Conservation (phyloP, 2,888 invertebrate species). For the Agriopis marginaria region DNA sequence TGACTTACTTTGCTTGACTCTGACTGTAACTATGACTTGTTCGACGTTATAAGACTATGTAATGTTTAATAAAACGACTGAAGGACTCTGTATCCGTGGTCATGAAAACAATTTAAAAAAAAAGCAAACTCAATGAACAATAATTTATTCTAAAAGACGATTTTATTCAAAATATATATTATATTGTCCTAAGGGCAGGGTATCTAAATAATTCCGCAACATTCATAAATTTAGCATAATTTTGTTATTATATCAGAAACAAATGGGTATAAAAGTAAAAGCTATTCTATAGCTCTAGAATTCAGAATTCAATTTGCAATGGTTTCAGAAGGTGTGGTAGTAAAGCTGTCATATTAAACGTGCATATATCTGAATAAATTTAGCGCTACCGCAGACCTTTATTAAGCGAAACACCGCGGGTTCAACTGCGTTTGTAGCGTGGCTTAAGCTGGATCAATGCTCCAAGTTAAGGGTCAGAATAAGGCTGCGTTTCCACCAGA, state of each 20-base stretch:
- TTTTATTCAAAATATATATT: too few species aligned
- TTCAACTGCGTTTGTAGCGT: too few species aligned
- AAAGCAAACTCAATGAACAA: background rate
- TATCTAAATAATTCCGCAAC: conserved; percentile 28
- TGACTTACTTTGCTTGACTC: too few species aligned
- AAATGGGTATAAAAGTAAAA: conserved; percentile 7
- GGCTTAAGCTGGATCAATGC: too few species aligned
- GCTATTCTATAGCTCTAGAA: background rate
- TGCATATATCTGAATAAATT: conserved; percentile 70
- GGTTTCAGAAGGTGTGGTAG: conserved; percentile 18
- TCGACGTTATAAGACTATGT: too few species aligned
- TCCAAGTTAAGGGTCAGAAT: too few species aligned
- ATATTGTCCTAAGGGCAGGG: conserved; percentile 17
- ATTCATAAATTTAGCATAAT: conserved; percentile 41
- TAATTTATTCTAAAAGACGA: background rate
- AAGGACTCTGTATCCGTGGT: too few species aligned
- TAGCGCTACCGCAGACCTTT: conserved; percentile 40
- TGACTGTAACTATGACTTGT: too few species aligned
- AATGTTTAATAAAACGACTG: too few species aligned
- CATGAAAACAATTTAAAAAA: background rate
- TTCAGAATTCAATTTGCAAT: conserved; percentile 16
- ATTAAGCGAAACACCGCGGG: too few species aligned
- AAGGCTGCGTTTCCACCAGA: too few species aligned
- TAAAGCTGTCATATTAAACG: conserved; percentile 60
- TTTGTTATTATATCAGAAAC: conserved; percentile 37